These are phyloP conservation scores for Streptopelia turtur DNA, from an alignment of 2,797 vertebrate species.

Conservation along the genomic window DNA sequence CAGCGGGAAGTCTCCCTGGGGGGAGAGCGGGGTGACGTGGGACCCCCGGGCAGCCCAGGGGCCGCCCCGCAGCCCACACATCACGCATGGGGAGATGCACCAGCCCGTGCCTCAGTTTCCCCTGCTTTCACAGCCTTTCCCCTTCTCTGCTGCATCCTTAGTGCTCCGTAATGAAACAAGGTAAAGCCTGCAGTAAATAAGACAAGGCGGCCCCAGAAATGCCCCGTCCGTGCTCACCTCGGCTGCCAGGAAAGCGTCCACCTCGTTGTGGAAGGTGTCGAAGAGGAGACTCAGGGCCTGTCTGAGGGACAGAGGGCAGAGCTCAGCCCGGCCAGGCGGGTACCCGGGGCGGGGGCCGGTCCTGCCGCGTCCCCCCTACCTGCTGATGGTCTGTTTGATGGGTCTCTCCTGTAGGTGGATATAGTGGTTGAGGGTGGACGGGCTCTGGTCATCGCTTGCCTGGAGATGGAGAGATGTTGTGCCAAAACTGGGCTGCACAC, in stretches of 20 bases:
- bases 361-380: conserved; percentile 63
- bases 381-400: conserved; percentile 95
- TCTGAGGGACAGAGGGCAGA: conserved; percentile 71
- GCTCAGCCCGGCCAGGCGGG: background rate
- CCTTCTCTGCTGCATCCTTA: background rate
- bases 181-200: background rate
- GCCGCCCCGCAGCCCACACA: background rate
- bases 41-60: background rate
- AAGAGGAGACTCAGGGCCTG: conserved; percentile 94
- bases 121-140: background rate
- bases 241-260: conserved; percentile 88
- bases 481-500: fast-evolving
- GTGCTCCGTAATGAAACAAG: background rate
- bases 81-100: background rate
- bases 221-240: conserved; percentile 80
- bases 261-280: conserved; percentile 94
- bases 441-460: conserved; percentile 88
- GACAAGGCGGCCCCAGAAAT: background rate
- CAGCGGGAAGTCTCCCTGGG: conserved; percentile 84
- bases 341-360: fast-evolving
- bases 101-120: background rate
- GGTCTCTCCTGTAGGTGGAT: conserved; percentile 94
- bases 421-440: conserved; percentile 92
- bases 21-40: background rate
- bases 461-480: conserved; percentile 49